Conservation (phyloP, 1,140 invertebrate genomes). For the Calycopis cecrops region DNA sequence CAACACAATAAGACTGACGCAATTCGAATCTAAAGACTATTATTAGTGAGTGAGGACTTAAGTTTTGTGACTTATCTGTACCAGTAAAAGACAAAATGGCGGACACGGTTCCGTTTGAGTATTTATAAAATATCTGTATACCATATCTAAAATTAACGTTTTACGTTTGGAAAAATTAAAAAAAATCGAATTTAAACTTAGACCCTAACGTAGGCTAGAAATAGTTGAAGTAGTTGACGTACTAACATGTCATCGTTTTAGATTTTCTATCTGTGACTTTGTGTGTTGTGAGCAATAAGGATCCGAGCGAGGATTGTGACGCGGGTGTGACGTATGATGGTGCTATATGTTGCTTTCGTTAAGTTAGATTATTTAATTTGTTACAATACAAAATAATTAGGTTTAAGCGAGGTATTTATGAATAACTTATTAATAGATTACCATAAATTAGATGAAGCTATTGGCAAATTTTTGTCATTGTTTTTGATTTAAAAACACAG, state of each 20-base stretch:
- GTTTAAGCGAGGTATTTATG: neutral
- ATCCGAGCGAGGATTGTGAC: neutral
- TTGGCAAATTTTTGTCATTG: neutral
- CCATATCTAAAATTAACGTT: too few species aligned
- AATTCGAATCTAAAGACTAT: conserved; percentile 29
- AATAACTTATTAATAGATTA: neutral
- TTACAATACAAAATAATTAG: neutral
- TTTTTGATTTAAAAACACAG: neutral
- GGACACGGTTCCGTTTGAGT: too few species aligned
- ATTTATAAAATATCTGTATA: too few species aligned
- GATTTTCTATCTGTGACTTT: neutral
- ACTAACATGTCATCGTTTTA: neutral
- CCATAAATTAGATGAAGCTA: too few species aligned
- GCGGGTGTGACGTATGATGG: conserved; percentile 26
- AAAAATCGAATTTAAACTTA: conserved; percentile 7
- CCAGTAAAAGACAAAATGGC: too few species aligned
- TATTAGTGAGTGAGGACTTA: conserved; percentile 1
- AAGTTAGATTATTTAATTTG: conserved; percentile 28
- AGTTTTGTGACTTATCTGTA: too few species aligned
- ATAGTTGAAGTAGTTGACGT: neutral
- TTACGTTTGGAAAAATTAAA: too few species aligned
- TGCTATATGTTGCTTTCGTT: conserved; percentile 36
- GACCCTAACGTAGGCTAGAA: neutral
- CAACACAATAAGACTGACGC: conserved; percentile 26
- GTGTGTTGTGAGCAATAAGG: neutral